phyloP scores from a whole-genome alignment of 2,888 invertebrate species.

The Dolichomitus sp. region DNA sequence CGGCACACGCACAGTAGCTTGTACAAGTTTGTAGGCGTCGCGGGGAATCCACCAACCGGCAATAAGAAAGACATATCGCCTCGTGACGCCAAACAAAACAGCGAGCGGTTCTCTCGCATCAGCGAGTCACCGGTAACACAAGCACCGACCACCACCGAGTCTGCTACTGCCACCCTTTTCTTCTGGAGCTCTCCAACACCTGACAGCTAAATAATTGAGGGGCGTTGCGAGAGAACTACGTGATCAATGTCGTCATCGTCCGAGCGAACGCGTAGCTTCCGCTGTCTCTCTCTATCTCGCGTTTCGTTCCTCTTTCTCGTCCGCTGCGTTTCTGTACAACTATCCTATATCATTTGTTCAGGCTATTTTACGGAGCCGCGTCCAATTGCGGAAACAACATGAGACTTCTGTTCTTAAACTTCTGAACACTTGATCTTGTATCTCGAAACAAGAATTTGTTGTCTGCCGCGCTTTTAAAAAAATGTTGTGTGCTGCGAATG shows the following conservation, averaged over 20 bases:
- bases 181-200: constrained; percentile 47
- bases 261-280: constrained; percentile 21
- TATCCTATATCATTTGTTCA: constrained; percentile 2
- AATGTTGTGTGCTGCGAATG: background rate
- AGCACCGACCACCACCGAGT: constrained; percentile 14
- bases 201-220: constrained; percentile 68
- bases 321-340: background rate
- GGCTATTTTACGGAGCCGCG: background rate
- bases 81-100: constrained; percentile 61
- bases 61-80: constrained; percentile 64
- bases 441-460: background rate
- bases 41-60: constrained; percentile 52
- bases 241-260: constrained; percentile 65
- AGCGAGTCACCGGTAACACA: constrained; percentile 21
- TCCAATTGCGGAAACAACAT: background rate
- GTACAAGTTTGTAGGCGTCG: constrained; percentile 56
- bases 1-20: constrained; percentile 31
- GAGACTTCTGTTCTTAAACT: background rate
- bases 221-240: constrained; percentile 47
- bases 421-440: background rate
- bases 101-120: constrained; percentile 46
- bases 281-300: constrained; percentile 10
- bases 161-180: constrained; percentile 38
- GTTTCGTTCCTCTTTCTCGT: background rate
- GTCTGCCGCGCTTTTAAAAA: background rate